These are phyloP conservation scores for Sinopyrophorus schimmeli DNA, from an alignment of 2,888 invertebrate genomes.

Conservation along the genomic window DNA sequence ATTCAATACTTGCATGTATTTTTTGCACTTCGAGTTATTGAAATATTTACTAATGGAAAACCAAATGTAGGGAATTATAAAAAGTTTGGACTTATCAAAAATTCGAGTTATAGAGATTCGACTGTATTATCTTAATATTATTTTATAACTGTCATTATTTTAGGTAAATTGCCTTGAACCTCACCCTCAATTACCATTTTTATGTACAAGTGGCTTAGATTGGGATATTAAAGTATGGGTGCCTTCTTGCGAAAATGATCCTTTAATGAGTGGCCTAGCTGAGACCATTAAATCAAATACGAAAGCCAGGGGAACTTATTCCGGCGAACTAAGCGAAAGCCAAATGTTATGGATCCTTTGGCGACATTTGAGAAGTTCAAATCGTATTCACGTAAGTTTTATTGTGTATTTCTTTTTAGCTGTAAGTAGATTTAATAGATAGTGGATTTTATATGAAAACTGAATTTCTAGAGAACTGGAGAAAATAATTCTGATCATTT, in stretches of 20 bases:
- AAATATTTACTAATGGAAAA: too few relatives aligned
- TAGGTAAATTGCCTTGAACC: slow-evolving; percentile 91
- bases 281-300: slow-evolving; percentile 48
- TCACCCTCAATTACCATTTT: slow-evolving; percentile 82
- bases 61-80: too few relatives aligned
- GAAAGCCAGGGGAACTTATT: slow-evolving; percentile 34
- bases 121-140: neutral
- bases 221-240: slow-evolving; percentile 93
- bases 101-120: neutral
- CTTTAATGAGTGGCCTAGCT: slow-evolving; percentile 60
- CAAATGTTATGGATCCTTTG: slow-evolving; percentile 53
- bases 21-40: too few relatives aligned
- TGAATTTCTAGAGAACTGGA: slow-evolving; percentile 11
- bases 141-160: slow-evolving; percentile 23
- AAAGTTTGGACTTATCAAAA: too few relatives aligned
- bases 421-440: neutral
- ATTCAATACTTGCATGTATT: too few relatives aligned
- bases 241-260: slow-evolving; percentile 67
- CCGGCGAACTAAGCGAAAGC: slow-evolving; percentile 44
- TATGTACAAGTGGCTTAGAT: slow-evolving; percentile 92
- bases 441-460: neutral
- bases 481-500: slow-evolving; percentile 6
- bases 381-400: slow-evolving; percentile 9
- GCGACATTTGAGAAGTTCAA: slow-evolving; percentile 40
- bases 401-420: too few relatives aligned